Conservation (phyloP, 2,797 vertebrate genomes). For the Brachymystax lenok region DNA sequence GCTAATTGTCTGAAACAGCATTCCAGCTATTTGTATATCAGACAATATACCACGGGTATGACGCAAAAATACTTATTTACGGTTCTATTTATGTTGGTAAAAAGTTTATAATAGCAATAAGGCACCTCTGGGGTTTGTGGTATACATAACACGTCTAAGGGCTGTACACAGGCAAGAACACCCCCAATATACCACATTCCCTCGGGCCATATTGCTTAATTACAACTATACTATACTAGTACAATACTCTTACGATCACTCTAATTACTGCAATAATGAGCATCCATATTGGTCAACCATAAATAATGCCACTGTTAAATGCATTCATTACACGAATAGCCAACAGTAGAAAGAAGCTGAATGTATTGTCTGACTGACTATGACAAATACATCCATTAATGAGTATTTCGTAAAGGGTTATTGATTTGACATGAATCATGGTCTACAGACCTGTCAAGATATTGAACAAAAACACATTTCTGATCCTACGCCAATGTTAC, state of each 20-base stretch:
- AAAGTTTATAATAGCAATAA: no score
- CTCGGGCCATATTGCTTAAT: no score
- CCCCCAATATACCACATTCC: no score
- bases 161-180: not conserved
- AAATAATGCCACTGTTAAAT: not conserved
- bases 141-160: no score
- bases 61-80: no score
- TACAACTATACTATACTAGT: not conserved
- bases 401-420: not conserved
- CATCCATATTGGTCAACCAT: not conserved
- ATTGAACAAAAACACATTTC: conserved; percentile 2
- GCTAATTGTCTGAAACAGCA: no score
- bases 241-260: not conserved
- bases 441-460: not conserved
- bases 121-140: no score
- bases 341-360: not conserved
- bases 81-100: no score
- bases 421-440: not conserved
- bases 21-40: no score
- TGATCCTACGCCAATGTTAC: not conserved
- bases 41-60: no score
- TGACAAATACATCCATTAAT: not conserved
- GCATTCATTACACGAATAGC: not conserved
- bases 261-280: not conserved
- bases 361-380: not conserved